Base-by-base conservation (phyloP, 2,113 vertebrate species). In the Clarias macrocephalus region DNA sequence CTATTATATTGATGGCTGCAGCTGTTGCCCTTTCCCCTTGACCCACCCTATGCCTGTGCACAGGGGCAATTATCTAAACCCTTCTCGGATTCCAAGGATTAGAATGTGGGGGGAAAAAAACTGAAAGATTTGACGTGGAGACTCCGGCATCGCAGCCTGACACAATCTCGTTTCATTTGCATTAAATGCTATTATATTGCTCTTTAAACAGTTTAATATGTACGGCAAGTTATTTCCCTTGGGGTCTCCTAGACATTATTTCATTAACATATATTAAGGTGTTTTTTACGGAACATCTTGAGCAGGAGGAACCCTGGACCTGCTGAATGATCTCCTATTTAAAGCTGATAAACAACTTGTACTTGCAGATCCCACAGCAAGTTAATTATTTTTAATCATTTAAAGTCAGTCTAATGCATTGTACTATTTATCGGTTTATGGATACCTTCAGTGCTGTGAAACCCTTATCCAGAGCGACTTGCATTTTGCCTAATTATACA, bases 1-100 rank as follows among this genome's bases (percentile, higher is more conserved):
- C 82, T 87, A 59, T 65, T 54, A 84, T 81, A 83, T 80, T 65
- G 59, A 83, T 79, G 77, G 21, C 76, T 85, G 77, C 79, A 72
- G 72, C 82, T 81, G 60, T 75, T 60, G 68, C 68, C 59, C 57
- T 84, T 80, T 84, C 60, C 82, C 82, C 42, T 82, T 54, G 70
- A 85, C 70, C 62, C 80, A 60, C 54, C 76, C 10, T 72, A 48
- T 59, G 30, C 10, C 63, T 65, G 42, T 59, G 66, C 42, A 65
- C 56, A 60, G 62, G 12, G 70, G 54, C 70, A 37, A 77, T 88
- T 42, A 60, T 80, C 68, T 65, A 63, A 25, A 59, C 72, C 2
- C 54, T 77, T 75, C 30, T 83, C 80, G 59, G 70, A 65, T 68
- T 52, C 82, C 52, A 15, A 21, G n/a, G 65, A 59, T 86, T 11